Conservation (phyloP, 1,140 invertebrate genomes). For the fruit fly (Drosophila melanogaster) region DNA sequence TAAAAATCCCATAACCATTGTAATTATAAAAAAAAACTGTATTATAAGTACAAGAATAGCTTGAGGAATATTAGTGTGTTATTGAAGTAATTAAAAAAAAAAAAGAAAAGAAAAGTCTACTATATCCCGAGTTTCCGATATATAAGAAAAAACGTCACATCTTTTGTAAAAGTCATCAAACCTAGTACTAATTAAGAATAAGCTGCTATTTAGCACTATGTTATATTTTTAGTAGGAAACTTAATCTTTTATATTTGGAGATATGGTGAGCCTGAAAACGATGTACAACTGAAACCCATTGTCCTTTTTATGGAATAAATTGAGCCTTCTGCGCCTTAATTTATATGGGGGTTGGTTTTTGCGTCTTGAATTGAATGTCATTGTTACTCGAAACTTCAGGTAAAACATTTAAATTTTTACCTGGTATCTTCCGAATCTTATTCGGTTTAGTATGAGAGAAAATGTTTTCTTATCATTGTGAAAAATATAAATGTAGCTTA, state of each 20-base stretch:
- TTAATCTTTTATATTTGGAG: background rate
- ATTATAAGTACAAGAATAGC: too few relatives aligned
- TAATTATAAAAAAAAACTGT: too few relatives aligned
- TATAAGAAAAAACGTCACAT: too few relatives aligned
- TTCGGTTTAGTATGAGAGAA: constrained; percentile 2
- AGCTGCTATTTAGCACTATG: background rate
- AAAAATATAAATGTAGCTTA: constrained; percentile 15
- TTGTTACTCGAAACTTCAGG: constrained; percentile 42
- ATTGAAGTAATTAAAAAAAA: too few relatives aligned
- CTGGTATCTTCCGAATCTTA: constrained; percentile 33
- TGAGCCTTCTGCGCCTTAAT: constrained; percentile 66
- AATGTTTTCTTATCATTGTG: constrained; percentile 12
- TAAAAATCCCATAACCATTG: too few relatives aligned
- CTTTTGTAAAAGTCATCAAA: too few relatives aligned
- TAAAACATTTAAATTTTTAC: constrained; percentile 55
- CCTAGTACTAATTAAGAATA: too few relatives aligned
- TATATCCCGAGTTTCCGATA: too few relatives aligned
- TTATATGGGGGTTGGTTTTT: constrained; percentile 71
- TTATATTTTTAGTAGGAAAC: background rate
- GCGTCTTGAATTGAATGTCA: constrained; percentile 40
- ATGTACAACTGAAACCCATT: constrained; percentile 11
- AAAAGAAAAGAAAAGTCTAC: too few relatives aligned
- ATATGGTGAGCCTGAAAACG: too few relatives aligned
- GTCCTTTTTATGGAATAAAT: constrained; percentile 5
- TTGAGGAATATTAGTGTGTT: too few relatives aligned